Evolutionary conservation across 2,797 vertebrate genomes (phyloP).

Genomic region (Macrochelys suwanniensis): DNA sequence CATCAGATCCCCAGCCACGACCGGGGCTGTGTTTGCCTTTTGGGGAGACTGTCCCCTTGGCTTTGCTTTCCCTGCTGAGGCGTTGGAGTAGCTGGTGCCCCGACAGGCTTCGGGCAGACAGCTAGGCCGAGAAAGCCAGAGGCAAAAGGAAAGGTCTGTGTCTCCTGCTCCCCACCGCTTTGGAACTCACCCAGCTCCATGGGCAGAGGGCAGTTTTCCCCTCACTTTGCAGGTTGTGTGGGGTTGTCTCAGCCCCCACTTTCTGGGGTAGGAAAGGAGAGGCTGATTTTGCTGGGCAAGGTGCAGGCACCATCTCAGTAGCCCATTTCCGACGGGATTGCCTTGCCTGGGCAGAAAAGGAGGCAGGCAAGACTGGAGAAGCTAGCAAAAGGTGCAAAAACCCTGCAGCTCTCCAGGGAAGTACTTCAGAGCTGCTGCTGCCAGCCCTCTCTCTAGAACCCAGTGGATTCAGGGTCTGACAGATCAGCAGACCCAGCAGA

Average conservation of each 20-base stretch:
- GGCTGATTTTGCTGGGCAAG: neutral
- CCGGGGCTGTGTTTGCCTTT: neutral
- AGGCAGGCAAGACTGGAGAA: neutral
- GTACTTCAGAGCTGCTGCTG: neutral
- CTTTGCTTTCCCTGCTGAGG: neutral
- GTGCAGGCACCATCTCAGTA: neutral
- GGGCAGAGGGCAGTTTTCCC: neutral
- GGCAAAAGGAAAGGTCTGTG: neutral
- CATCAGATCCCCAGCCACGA: neutral
- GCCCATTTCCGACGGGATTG: neutral
- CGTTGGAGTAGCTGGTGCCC: neutral
- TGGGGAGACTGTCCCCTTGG: neutral
- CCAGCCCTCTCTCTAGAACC: neutral
- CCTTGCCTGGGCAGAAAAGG: no score
- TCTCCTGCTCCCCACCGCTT: neutral
- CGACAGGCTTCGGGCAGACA: neutral
- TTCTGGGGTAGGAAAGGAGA: neutral
- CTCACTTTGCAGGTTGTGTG: neutral
- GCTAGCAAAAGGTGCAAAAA: accelerated
- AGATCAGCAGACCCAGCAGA: neutral
- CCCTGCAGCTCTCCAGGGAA: accelerated
- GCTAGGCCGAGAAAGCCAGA: neutral
- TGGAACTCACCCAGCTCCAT: neutral
- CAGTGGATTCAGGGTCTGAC: neutral
- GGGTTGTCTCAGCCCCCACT: neutral